Conservation (phyloP, 2,113 vertebrate species). For the Gallinago jamesoni region DNA sequence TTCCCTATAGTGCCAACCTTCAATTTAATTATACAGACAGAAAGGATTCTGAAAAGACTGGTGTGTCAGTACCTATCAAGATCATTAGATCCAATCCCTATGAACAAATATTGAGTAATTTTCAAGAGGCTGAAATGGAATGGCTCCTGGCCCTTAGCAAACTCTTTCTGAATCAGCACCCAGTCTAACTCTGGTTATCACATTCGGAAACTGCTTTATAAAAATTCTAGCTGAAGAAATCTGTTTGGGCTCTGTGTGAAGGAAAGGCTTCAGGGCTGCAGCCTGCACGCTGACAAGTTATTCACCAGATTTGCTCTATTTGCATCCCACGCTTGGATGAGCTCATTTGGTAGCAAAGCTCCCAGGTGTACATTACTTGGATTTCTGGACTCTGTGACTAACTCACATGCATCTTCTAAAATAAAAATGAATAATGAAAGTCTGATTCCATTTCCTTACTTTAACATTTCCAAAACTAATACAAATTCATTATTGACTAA, state of each 20-base stretch:
- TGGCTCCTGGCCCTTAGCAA: conserved; percentile 6
- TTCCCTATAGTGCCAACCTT: conserved; percentile 42
- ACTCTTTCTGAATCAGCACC: not conserved
- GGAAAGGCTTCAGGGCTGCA: not conserved
- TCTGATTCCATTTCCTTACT: not conserved
- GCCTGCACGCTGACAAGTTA: not conserved
- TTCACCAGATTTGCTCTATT: not conserved
- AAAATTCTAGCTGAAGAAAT: not conserved
- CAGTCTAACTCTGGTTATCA: not conserved
- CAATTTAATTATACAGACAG: conserved; percentile 66
- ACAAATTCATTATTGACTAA: not conserved
- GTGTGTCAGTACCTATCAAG: conserved; percentile 54
- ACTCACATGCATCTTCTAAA: not conserved
- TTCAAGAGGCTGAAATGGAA: conserved; percentile 28
- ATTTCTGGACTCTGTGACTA: conserved; percentile 33
- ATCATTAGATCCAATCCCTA: conserved; percentile 41
- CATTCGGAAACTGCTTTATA: not conserved
- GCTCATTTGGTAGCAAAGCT: conserved; percentile 18
- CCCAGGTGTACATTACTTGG: conserved; percentile 25
- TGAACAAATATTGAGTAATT: conserved; percentile 50
- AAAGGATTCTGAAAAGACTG: conserved; percentile 44
- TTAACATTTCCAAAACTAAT: not conserved
- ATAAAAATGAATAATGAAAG: not conserved
- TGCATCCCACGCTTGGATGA: conserved; percentile 35
- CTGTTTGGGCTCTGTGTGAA: not conserved